Evolutionary conservation across 1,140 invertebrate species (phyloP), one percentile per base, ranked within the genome.

Genomic region (Lutraria rhynchaena): DNA sequence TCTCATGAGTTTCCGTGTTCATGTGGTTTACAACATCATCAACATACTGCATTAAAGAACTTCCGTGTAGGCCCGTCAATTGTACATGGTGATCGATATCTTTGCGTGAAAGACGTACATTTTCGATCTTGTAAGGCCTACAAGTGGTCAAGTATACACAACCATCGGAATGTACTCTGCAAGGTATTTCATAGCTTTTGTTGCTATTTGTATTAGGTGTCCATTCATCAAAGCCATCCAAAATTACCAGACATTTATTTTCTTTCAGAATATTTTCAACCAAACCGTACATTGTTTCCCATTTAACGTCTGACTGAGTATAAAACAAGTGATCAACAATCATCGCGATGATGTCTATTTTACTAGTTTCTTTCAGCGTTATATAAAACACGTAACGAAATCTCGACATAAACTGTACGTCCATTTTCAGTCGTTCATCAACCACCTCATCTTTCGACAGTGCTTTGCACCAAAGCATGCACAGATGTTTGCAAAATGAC

Each of bases 191-290:
- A 44, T 17, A 67, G 35, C 5, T 19, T 24, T 27, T 13, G 44
- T 11, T 24, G n/a, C n/a, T n/a, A n/a, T n/a, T n/a, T 3, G 31
- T 1, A 5, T 24, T 41, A 27, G 22, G 31, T 11, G 35, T 19
- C 63, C 63, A 67, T 46, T 67, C 63, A 44, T 67, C 63, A 7
- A 67, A 27, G n/a, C 63, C 63, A 46, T 67, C 63, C 11, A 67
- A n/a, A 67, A 67, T 44, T 22, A 67, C 44, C n/a, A 67, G 22
- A 27, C 63, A 67, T n/a, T 44, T 46, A 27, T 67, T 37, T 41
- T 67, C 63, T 22, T n/a, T n/a, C n/a, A n/a, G n/a, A n/a, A n/a
- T n/a, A n/a, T n/a, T n/a, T n/a, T n/a, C n/a, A n/a, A n/a, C n/a
- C n/a, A n/a, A n/a, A n/a, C n/a, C n/a, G n/a, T n/a, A n/a, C n/a